These are phyloP conservation scores for Dolichotis patagonum DNA, from an alignment of 2,113 vertebrate genomes.

Conservation along the genomic window DNA sequence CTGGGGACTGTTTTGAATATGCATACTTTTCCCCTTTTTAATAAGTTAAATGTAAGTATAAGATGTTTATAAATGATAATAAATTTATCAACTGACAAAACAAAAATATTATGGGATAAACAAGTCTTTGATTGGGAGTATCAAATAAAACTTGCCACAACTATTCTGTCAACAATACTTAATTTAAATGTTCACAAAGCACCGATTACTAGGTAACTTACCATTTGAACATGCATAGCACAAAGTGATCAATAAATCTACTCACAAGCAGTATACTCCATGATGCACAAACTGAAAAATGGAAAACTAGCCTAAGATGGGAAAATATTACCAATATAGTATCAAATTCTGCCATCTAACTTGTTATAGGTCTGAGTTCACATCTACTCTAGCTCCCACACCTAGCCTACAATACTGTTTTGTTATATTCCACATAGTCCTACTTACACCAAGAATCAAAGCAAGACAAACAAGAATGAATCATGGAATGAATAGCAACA, in stretches of 20 bases:
- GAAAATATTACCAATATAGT: background rate
- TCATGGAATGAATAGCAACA: background rate
- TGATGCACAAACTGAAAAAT: conserved; percentile 18
- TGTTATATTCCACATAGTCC: background rate
- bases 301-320: background rate
- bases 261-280: background rate
- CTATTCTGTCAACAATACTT: background rate
- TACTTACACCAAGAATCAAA: conserved; percentile 46
- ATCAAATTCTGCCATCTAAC: background rate
- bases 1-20: background rate
- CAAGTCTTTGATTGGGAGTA: background rate
- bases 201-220: background rate
- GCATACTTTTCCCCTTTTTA: background rate
- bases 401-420: background rate
- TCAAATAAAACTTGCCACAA: background rate
- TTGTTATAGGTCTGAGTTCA: background rate
- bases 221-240: background rate
- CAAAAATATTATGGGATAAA: conserved; percentile 27
- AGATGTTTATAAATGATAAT: background rate
- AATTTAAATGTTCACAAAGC: background rate
- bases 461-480: conserved; percentile 17
- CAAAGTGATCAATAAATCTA: conserved; percentile 22
- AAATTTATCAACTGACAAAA: conserved; percentile 26
- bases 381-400: background rate
- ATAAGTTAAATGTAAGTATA: conserved; percentile 44